A percentile compares a stretch with the other conserved stretches of the same genome.
Conservation (phyloP, 2,113 vertebrate species). For the Atlantisia rogersi region DNA sequence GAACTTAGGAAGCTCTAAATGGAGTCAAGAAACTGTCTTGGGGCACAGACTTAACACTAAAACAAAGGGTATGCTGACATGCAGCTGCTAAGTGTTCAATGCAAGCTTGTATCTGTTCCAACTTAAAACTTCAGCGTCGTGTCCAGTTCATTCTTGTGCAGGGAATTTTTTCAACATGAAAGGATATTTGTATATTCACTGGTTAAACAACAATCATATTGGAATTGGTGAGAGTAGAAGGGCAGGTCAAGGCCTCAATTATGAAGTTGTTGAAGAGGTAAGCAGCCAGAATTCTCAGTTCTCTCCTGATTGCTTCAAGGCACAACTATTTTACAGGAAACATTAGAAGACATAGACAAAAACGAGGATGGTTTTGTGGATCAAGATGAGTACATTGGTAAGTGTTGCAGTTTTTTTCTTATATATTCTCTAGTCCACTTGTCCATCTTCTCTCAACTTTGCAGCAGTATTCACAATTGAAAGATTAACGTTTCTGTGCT, state of each 20-base stretch:
- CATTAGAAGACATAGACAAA: constrained; percentile 97
- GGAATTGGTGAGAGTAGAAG: neutral
- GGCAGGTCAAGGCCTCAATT: neutral
- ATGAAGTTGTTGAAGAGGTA: neutral
- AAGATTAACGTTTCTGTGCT: neutral
- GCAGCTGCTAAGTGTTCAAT: neutral
- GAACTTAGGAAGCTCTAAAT: neutral
- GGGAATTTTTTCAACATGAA: neutral
- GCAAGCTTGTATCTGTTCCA: neutral
- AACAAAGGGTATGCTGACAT: neutral
- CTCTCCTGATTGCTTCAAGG: neutral
- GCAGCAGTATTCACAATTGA: neutral
- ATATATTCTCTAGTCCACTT: neutral
- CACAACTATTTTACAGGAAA: constrained; percentile 85
- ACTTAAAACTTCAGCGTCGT: neutral
- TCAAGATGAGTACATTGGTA: constrained; percentile 97
- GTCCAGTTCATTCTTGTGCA: neutral
- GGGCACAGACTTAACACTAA: neutral
- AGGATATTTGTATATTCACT: neutral
- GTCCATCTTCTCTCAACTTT: neutral
- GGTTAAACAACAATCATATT: neutral
- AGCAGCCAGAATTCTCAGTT: neutral
- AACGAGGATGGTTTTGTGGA: constrained; percentile 93
- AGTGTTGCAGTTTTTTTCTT: constrained; percentile 32
- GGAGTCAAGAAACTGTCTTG: neutral